Evolutionary conservation across 2,888 invertebrate genomes (phyloP).

Genomic region (Rhodophaea formosa): DNA sequence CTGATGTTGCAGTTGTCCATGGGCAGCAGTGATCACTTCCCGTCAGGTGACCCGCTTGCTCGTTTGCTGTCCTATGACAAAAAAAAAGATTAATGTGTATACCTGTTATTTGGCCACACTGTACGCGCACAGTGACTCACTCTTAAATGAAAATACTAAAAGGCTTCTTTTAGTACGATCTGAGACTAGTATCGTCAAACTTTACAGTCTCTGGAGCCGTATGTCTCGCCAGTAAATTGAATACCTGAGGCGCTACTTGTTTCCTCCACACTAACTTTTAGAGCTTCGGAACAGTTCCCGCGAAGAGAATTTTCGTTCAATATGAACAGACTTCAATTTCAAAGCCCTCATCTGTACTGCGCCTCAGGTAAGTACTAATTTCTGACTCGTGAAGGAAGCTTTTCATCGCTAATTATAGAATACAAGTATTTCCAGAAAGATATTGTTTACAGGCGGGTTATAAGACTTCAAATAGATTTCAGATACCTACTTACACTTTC

Average conservation of each 20-base stretch:
- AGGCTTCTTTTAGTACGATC: too few species aligned
- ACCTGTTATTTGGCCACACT: too few species aligned
- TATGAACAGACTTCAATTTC: constrained; percentile 23
- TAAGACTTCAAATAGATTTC: not conserved
- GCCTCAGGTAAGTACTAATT: constrained; percentile 29
- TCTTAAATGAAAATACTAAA: too few species aligned
- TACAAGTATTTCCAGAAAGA: constrained; percentile 17
- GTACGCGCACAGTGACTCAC: too few species aligned
- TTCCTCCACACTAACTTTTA: constrained; percentile 30
- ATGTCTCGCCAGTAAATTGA: constrained; percentile 34
- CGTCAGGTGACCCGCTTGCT: too few species aligned
- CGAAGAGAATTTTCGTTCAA: constrained; percentile 26
- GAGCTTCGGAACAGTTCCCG: constrained; percentile 28
- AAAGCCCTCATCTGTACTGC: constrained; percentile 20
- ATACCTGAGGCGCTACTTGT: constrained; percentile 30
- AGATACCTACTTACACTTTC: not conserved
- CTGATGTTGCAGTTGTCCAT: too few species aligned
- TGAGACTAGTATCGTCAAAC: not conserved
- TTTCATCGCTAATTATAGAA: constrained; percentile 25
- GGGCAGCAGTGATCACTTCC: too few species aligned
- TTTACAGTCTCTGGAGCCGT: constrained; percentile 16
- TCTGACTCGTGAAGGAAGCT: constrained; percentile 18
- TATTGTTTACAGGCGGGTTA: not conserved
- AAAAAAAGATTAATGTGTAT: too few species aligned
- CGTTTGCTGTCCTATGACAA: too few species aligned